Conservation (phyloP, 2,888 invertebrate genomes). For the Trileptium ribeirensis region DNA sequence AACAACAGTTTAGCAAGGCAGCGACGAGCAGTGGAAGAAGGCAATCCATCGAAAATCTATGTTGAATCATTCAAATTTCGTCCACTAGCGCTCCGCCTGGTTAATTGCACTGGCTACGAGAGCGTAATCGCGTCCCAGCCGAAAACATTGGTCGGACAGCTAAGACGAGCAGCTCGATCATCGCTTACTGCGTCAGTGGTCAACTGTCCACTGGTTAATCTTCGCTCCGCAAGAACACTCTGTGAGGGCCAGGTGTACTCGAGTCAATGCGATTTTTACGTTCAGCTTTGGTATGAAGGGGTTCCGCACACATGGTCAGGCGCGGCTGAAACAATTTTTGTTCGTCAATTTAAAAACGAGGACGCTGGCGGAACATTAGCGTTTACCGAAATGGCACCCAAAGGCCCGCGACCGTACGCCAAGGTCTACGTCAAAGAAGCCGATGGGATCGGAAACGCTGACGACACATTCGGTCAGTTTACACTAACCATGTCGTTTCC, state of each 20-base stretch:
- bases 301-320: background rate
- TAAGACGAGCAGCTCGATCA: background rate
- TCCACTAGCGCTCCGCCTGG: background rate
- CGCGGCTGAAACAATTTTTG: background rate
- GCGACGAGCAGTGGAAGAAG: no score
- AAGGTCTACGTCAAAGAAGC: background rate
- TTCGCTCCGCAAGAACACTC: background rate
- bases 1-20: no score
- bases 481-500: background rate
- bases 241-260: background rate
- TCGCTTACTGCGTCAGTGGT: background rate
- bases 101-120: background rate
- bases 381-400: background rate
- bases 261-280: background rate
- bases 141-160: background rate
- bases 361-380: background rate
- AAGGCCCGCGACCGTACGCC: background rate
- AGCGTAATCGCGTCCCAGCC: background rate
- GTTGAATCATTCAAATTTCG: background rate
- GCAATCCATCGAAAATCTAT: background rate
- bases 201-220: background rate
- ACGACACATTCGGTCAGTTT: background rate
- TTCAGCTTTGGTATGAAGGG: background rate
- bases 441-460: background rate
- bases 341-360: background rate